Base-by-base conservation (phyloP, 2,797 vertebrate genomes). In the Kryptopterus vitreolus region DNA sequence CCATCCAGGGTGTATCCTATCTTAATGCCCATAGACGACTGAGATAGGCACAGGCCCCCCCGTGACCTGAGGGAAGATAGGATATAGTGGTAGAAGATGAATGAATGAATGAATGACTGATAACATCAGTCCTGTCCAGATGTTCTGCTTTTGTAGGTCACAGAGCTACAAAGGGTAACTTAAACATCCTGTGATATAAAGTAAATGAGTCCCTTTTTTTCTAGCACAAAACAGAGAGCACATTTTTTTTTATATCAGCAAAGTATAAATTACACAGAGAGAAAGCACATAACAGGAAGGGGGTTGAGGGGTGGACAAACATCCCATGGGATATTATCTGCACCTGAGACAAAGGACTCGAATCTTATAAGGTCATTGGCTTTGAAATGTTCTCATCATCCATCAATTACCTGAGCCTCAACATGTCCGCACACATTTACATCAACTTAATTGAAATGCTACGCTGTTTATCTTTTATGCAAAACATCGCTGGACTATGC, bases 391-490 rank as follows among this genome's bases (percentile, higher is more conserved):
- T 73, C 46, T 59, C n/a, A 62, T 35, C 76, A 77, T 83, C 72
- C 72, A 77, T 83, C 81, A 83, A 73, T 79, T 83, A 81, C 53
- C 81, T 73, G 33, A 66, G 66, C 33, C 24, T 72, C 53, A 71
- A 55, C 65, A 58, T 72, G 84, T 76, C 73, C 52, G 81, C 46
- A 77, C 15, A 62, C 65, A 77, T 85, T 77, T 73, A 69, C 77
- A 80, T 83, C 77, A 80, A 43, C 29, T 59, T 77, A 85, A 85
- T 82, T 80, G n/a, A 76, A 77, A 77, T 82, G 16, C 31, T 52
- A 38, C 18, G 3, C 73, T 65, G 63, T 62, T 69, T 63, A 62
- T 65, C 71, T 46, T 76, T 72, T 79, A 81, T 85, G 76, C 61
- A 78, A 81, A 83, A 81, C 65, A 71, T 58, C 10, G 70, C 12